A percentile compares a stretch with the other conserved stretches of the same genome.
Conservation (phyloP, 2,113 vertebrate genomes). For the Willisornis vidua region DNA sequence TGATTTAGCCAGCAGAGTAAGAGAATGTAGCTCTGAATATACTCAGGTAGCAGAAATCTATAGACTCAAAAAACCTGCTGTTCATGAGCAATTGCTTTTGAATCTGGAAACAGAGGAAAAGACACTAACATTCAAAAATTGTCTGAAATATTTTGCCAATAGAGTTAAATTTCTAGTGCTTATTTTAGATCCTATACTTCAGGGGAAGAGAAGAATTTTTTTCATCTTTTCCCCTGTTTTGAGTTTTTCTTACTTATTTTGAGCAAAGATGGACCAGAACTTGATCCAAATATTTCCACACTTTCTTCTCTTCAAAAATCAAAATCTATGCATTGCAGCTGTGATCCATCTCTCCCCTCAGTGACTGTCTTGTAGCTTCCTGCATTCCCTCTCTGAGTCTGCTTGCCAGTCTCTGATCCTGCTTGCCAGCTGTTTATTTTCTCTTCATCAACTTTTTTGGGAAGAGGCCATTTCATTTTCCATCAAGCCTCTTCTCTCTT, state of each 20-base stretch:
- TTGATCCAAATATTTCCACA: neutral
- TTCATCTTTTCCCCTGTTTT: neutral
- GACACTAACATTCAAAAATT: neutral
- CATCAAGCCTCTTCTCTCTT: slow-evolving; percentile 24
- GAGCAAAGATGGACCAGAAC: neutral
- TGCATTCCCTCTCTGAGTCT: neutral
- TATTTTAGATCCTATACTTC: neutral
- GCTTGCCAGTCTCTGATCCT: neutral
- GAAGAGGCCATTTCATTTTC: slow-evolving; percentile 56
- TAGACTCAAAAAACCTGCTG: neutral
- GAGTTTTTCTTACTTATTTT: neutral
- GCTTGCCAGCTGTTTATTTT: slow-evolving; percentile 34
- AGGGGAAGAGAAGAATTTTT: neutral
- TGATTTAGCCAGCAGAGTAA: neutral
- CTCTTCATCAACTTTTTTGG: slow-evolving; percentile 16
- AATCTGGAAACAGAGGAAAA: neutral
- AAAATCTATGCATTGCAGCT: neutral
- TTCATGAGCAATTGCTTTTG: neutral
- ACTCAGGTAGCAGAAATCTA: neutral
- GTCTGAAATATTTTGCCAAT: neutral
- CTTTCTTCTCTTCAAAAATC: neutral
- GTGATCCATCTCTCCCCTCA: neutral
- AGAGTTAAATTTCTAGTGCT: neutral
- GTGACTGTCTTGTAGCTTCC: neutral
- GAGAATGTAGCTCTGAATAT: neutral